Base-by-base conservation (phyloP, 2,888 invertebrate genomes). In the Netelia fuscicornis region DNA sequence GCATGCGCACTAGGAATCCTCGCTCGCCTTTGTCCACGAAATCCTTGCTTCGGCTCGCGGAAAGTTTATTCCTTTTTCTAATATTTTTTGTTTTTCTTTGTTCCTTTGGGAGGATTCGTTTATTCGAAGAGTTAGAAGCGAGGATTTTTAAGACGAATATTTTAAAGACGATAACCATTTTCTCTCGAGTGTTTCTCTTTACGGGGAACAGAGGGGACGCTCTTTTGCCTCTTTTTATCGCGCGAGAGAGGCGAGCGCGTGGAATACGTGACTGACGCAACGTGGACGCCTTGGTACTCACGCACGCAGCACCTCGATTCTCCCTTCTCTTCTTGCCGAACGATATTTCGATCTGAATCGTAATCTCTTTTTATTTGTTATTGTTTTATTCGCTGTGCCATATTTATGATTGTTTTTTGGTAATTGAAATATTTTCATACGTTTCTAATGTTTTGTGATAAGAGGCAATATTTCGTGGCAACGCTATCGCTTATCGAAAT, bases 231-330 rank as follows among this genome's bases (percentile, higher is more conserved):
- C 10, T 65, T 25, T 52, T 62, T 52, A 62, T 5, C 64, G 37
- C 30, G 52, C 17, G 52, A 58, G 44, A 60, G 60, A 54, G 62
- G 37, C 56, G 71, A 60, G 70, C 83, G 78, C 76, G 67, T 68
- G 71, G 81, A 48, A 62, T 86, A 86, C 86, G 84, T 84, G 86
- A 84, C 81, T 81, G 86, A 86, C 67, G 81, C 81, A 86, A 86
- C 84, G 84, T 86, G 81, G 54, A 67, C 76, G 76, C 42, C 75
- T 76, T 65, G 52, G 71, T 67, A 67, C 72, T 78, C 77, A 68
- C 77, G 20, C 64, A 58, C 30, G 48, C 42, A 23, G 20, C 48
- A 10, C 58, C 10, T 58, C 58, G 23, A 20, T 17, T 56, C 76
- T 58, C 60, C 58, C 65, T 48, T 62, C 44, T 67, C 20, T 44